Percentiles rank a stretch among this genome's conserved stretches.
phyloP scores from a whole-genome alignment of 2,888 invertebrate species.

The Phragmatobia fuliginosa region DNA sequence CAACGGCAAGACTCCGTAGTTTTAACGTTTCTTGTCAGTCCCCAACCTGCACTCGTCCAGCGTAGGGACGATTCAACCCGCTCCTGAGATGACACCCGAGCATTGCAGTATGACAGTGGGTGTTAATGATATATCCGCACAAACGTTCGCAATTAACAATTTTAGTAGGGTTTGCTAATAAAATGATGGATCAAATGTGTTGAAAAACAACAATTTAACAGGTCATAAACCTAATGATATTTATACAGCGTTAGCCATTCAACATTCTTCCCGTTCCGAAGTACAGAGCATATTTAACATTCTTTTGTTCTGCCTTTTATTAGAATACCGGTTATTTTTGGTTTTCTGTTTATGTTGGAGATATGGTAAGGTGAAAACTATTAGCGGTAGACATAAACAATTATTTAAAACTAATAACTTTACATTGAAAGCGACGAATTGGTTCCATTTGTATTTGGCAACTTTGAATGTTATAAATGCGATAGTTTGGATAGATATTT shows the following conservation, averaged over 20 bases:
- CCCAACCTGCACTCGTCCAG: too few relatives aligned
- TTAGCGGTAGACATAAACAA: neutral
- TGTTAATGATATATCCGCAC: too few relatives aligned
- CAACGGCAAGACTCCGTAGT: too few relatives aligned
- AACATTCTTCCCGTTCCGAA: neutral
- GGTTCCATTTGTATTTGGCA: neutral
- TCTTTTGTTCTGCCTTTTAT: conserved; percentile 8
- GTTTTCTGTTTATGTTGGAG: neutral
- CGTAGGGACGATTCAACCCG: too few relatives aligned
- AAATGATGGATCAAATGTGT: neutral
- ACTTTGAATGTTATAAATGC: too few relatives aligned
- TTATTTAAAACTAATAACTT: neutral
- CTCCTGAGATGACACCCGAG: too few relatives aligned
- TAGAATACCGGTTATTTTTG: conserved; percentile 1
- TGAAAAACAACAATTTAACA: conserved; percentile 3
- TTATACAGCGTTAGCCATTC: neutral
- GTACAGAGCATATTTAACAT: conserved; percentile 1
- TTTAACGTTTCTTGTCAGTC: too few relatives aligned
- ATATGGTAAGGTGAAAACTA: conserved; percentile 2
- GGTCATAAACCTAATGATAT: conserved; percentile 11
- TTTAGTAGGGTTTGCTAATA: neutral
- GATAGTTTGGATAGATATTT: neutral
- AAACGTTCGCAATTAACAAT: too few relatives aligned
- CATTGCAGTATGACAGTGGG: too few relatives aligned
- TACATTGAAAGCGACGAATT: neutral